Evolutionary conservation across 2,113 vertebrate species (phyloP).

Genomic region (Aspidoscelis tigris): DNA sequence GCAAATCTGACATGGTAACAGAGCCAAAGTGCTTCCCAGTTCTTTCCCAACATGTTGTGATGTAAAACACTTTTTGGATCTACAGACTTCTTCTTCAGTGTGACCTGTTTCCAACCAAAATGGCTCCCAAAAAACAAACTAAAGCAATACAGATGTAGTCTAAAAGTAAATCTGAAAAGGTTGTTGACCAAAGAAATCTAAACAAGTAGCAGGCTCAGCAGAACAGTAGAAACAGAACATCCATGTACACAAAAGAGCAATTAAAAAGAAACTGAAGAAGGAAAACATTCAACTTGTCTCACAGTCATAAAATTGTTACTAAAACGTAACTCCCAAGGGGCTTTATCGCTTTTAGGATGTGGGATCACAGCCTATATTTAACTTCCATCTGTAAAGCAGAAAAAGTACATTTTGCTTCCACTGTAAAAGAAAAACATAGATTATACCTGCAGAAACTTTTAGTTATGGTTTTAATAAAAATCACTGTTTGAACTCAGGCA

Average conservation of each 20-base stretch:
- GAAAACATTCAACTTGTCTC: not conserved
- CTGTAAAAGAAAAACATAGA: not conserved
- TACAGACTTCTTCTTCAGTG: not conserved
- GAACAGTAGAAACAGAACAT: not conserved
- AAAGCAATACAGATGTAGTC: not conserved
- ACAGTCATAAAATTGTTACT: too few relatives aligned
- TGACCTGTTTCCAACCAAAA: not conserved
- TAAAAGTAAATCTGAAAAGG: not conserved
- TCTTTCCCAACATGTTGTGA: too few relatives aligned
- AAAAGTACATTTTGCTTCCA: not conserved
- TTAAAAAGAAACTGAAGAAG: not conserved
- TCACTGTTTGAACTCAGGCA: too few relatives aligned
- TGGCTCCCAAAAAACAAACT: not conserved
- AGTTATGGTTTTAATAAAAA: too few relatives aligned
- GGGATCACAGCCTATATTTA: not conserved
- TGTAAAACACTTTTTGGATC: too few relatives aligned
- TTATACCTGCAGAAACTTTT: not conserved
- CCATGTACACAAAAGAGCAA: too few relatives aligned
- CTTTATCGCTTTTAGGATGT: too few relatives aligned
- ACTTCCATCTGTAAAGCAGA: not conserved
- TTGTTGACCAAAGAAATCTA: not conserved
- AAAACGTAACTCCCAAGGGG: too few relatives aligned
- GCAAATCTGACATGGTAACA: too few relatives aligned
- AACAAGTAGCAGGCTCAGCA: not conserved
- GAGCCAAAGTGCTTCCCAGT: too few relatives aligned